phyloP scores from a whole-genome alignment of 2,888 invertebrate genomes.

The Exephanes ischioxanthus region DNA sequence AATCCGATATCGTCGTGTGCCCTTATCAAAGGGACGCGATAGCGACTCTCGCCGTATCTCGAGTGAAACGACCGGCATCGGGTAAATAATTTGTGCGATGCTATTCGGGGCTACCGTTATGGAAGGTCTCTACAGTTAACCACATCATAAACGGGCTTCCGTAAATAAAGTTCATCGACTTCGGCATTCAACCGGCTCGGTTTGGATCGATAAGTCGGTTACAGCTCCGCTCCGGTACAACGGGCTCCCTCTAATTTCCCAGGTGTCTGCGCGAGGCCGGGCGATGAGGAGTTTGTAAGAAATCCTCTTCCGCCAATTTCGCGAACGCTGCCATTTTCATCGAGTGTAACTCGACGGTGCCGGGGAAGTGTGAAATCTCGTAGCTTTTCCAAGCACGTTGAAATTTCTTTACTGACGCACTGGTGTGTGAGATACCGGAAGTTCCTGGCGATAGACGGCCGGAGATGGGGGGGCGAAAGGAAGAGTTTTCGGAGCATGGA shows the following conservation, averaged over 20 bases:
- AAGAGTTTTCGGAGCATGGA: conserved; percentile 51
- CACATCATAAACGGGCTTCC: conserved; percentile 9
- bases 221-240: neutral
- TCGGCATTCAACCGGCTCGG: conserved; percentile 8
- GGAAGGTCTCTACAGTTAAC: conserved; percentile 6
- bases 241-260: neutral
- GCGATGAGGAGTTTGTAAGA: neutral
- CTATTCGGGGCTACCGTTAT: neutral
- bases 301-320: conserved; percentile 29
- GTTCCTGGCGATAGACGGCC: conserved; percentile 28
- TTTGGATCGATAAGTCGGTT: neutral
- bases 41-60: neutral
- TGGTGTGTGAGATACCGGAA: conserved; percentile 58
- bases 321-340: neutral
- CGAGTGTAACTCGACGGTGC: neutral
- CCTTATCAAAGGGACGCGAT: neutral
- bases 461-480: neutral
- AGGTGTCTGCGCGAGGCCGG: neutral
- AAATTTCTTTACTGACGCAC: conserved; percentile 55
- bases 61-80: neutral
- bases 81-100: neutral
- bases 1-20: neutral
- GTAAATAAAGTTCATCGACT: conserved; percentile 10
- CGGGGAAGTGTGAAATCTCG: conserved; percentile 31
- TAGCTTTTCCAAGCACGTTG: conserved; percentile 3